phyloP scores from a whole-genome alignment of 1,140 invertebrate species.

The Hesperophylax magnus region DNA sequence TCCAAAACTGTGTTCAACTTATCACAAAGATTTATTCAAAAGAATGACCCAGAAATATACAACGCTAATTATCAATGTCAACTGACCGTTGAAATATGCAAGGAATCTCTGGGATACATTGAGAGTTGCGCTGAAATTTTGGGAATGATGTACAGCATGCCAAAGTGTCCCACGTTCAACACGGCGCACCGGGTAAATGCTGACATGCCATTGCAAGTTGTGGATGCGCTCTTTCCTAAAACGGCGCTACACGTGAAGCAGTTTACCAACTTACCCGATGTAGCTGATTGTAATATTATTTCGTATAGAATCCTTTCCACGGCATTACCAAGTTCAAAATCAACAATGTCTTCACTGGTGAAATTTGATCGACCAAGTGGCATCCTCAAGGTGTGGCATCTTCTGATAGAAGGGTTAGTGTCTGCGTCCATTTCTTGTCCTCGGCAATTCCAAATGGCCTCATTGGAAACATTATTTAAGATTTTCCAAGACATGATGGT shows the following conservation, averaged over 20 bases:
- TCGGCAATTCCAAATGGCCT: slow-evolving; percentile 87
- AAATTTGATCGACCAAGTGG: slow-evolving; percentile 87
- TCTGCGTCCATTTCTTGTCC: slow-evolving; percentile 86
- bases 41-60: slow-evolving; percentile 34
- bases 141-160: slow-evolving; percentile 94
- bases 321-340: slow-evolving; percentile 72
- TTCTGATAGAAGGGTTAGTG: slow-evolving; percentile 90
- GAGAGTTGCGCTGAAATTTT: slow-evolving; percentile 89
- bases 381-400: slow-evolving; percentile 92
- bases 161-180: slow-evolving; percentile 93
- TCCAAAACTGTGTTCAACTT: slow-evolving; percentile 43
- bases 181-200: slow-evolving; percentile 89
- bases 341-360: slow-evolving; percentile 73
- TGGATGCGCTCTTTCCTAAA: slow-evolving; percentile 89
- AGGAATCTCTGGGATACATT: slow-evolving; percentile 89
- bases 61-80: slow-evolving; percentile 59
- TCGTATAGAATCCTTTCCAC: slow-evolving; percentile 75
- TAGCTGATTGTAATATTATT: slow-evolving; percentile 69
- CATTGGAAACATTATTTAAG: slow-evolving; percentile 89
- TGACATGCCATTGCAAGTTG: slow-evolving; percentile 82
- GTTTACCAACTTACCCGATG: slow-evolving; percentile 64
- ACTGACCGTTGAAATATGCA: slow-evolving; percentile 79
- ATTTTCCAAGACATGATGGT: slow-evolving; percentile 82
- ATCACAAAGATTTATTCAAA: slow-evolving; percentile 47
- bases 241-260: slow-evolving; percentile 68